These are phyloP conservation scores for Malurus alboscapulatus DNA, from an alignment of 2,113 vertebrate species.

Conservation along the genomic window DNA sequence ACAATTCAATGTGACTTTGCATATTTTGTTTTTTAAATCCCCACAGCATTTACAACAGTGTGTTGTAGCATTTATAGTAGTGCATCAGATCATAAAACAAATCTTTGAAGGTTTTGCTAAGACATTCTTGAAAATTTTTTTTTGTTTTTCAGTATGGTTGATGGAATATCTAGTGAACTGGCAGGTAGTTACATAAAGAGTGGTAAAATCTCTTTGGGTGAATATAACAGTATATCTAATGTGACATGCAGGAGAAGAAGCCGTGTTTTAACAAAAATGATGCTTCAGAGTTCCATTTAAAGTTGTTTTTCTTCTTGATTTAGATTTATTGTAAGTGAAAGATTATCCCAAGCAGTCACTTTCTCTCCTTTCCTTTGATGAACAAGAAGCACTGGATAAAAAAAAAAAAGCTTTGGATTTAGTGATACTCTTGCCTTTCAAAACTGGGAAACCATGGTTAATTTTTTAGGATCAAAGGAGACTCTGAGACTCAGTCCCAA, in stretches of 20 bases:
- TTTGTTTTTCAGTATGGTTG: background rate
- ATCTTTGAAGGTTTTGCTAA: background rate
- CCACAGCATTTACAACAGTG: background rate
- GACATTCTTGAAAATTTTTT: background rate
- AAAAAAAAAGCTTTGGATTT: constrained; percentile 4
- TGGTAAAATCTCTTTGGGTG: background rate
- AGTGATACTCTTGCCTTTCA: background rate
- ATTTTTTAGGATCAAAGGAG: background rate
- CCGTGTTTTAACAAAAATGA: background rate
- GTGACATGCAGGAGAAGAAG: background rate
- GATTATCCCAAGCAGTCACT: background rate
- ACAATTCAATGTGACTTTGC: background rate
- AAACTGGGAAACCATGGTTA: background rate
- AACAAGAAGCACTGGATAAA: background rate
- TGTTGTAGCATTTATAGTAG: background rate
- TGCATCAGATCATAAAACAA: background rate
- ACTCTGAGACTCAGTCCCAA: background rate
- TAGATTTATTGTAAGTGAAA: constrained; percentile 41
- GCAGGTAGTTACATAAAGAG: constrained; percentile 24
- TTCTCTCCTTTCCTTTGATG: background rate
- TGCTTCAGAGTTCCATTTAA: background rate
- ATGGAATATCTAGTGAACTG: background rate
- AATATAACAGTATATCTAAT: background rate
- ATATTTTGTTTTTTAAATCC: background rate
- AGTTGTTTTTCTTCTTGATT: background rate